These are phyloP conservation scores for Marmota flaviventris DNA, from an alignment of 2,113 vertebrate genomes.

Conservation along the genomic window DNA sequence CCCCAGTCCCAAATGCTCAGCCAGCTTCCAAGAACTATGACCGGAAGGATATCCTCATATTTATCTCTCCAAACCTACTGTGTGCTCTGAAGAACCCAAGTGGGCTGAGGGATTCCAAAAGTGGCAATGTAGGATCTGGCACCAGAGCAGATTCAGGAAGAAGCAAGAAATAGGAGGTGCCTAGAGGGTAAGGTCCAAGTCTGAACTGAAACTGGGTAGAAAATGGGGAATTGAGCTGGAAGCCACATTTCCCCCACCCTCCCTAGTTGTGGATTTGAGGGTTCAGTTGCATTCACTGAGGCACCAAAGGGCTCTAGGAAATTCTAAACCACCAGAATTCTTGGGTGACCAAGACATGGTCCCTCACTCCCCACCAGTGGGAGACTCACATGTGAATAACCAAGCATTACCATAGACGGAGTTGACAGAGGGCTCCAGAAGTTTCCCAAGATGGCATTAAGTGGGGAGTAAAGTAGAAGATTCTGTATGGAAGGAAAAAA, in stretches of 20 bases:
- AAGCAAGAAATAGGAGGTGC: neutral
- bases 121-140: neutral
- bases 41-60: neutral
- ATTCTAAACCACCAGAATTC: neutral
- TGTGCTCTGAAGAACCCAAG: neutral
- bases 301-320: neutral
- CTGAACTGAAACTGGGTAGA: neutral
- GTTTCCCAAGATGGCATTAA: neutral
- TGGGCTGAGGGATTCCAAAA: accelerated
- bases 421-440: neutral
- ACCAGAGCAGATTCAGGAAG: neutral
- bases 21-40: neutral
- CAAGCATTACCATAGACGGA: neutral
- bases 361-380: neutral
- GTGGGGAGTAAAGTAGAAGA: neutral
- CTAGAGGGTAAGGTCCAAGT: accelerated
- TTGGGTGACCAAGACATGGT: neutral
- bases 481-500: neutral
- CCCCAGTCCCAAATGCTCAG: neutral
- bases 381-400: neutral
- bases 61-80: neutral
- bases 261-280: neutral
- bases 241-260: neutral
- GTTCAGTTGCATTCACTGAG: neutral
- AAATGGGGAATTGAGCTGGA: accelerated